Evolutionary conservation across 2,888 invertebrate genomes (phyloP).

Genomic region (Tetheella fluctuosa): DNA sequence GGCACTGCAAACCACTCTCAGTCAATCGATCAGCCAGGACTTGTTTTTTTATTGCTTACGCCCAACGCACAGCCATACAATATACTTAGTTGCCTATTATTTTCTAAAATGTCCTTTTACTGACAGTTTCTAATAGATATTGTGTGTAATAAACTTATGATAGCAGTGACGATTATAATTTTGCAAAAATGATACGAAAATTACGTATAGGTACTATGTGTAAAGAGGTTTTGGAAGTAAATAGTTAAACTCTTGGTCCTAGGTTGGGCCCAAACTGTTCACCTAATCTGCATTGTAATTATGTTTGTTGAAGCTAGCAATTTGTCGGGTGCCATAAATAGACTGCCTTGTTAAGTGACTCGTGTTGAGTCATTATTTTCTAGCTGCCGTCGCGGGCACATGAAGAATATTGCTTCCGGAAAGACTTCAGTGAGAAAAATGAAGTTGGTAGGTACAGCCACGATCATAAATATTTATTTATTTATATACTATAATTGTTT

Average conservation of each 20-base stretch:
- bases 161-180: too few species aligned
- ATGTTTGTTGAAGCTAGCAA: conserved; percentile 32
- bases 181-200: background rate
- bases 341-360: conserved; percentile 27
- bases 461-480: too few species aligned
- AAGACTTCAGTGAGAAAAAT: background rate
- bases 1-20: too few species aligned
- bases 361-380: conserved; percentile 13
- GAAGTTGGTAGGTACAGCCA: too few species aligned
- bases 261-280: conserved; percentile 37
- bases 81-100: too few species aligned
- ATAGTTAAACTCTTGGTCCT: conserved; percentile 33
- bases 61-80: too few species aligned
- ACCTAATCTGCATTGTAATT: conserved; percentile 47
- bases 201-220: background rate
- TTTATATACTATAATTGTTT: too few species aligned
- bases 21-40: too few species aligned
- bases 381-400: background rate
- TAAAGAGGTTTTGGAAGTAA: conserved; percentile 12
- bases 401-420: background rate
- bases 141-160: too few species aligned
- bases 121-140: too few species aligned
- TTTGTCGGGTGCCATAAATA: conserved; percentile 29
- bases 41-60: too few species aligned
- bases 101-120: too few species aligned